Base-by-base conservation (phyloP, 2,888 invertebrate genomes). In the Phyllotreta striolata region DNA sequence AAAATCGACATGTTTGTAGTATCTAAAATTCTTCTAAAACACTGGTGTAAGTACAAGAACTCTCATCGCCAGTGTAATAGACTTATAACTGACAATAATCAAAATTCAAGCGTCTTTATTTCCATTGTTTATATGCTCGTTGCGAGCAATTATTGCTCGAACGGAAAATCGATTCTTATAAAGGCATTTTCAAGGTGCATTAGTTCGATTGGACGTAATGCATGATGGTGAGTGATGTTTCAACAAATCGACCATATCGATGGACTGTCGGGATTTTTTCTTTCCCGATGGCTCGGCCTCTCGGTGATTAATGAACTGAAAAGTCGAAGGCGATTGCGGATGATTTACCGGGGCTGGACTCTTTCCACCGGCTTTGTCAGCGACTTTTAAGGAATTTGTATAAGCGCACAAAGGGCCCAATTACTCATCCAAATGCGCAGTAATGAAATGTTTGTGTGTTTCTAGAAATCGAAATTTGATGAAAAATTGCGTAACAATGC, bases 231-330 rank as follows among this genome's bases (percentile, higher is more conserved):
- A 51, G 43, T 9, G 59, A 40, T 59, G 39, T 59, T 43, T 59
- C 59, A 59, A 51, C 52, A 59, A 59, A 52, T 59, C 59, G 51
- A 59, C 59, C 59, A 59, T 59, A 51, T 59, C 51, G 59, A 59
- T 59, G 13, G 39, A 13, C 59, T 59, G 59, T 59, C 52, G 14
- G 51, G 14, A 43, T 59, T 59, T 52, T 51, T 57, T 47, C 59
- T 51, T 57, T 47, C 59, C 40, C 38, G 10, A 3, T 7, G 40
- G n/a, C 51, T 51, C 12, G 51, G 14, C 34, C 47, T 39, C 13
- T 14, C 13, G 35, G 43, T 59, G 59, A 59, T 59, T 51, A 41
- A 59, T 59, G 59, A 34, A 35, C 14, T 13, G 24, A 24, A 24
- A 51, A 35, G 52, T 12, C 38, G 14, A 40, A 41, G 51, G 34